Conservation (phyloP, 2,113 vertebrate genomes). For the Hyperopisus bebe region DNA sequence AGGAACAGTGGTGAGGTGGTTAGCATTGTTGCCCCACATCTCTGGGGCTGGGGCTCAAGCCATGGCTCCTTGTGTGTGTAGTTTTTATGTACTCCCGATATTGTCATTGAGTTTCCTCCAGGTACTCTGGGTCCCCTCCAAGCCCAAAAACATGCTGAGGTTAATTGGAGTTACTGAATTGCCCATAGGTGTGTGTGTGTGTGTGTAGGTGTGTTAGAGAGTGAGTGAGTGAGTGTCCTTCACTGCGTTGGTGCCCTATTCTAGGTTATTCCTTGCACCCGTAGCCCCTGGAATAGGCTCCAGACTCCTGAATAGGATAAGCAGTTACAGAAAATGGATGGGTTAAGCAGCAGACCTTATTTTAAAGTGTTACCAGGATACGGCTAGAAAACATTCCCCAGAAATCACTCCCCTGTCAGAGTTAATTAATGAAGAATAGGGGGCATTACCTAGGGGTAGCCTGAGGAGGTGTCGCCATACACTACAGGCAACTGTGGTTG, state of each 20-base stretch:
- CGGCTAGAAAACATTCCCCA: background rate
- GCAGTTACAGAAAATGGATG: background rate
- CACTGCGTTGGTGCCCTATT: background rate
- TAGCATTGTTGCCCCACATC: background rate
- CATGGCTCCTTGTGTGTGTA: background rate
- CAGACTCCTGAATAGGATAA: background rate
- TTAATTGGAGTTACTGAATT: background rate
- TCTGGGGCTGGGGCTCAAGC: background rate
- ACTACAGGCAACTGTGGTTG: background rate
- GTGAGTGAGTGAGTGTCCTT: background rate
- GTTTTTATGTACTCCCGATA: background rate
- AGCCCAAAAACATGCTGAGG: background rate
- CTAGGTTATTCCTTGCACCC: background rate
- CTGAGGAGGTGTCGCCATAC: background rate
- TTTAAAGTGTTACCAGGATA: background rate
- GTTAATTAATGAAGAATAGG: background rate
- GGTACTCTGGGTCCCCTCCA: background rate
- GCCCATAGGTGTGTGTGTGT: too few species aligned
- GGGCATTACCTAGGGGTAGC: background rate
- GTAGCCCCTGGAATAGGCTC: background rate
- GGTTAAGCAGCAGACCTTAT: background rate
- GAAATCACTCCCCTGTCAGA: background rate
- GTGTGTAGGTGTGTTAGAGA: too few species aligned
- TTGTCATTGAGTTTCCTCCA: background rate
- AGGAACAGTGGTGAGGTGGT: background rate